Percentiles rank a stretch among this genome's conserved stretches.
Conservation (phyloP, 2,113 vertebrate species). For the Ammodytes dubius region DNA sequence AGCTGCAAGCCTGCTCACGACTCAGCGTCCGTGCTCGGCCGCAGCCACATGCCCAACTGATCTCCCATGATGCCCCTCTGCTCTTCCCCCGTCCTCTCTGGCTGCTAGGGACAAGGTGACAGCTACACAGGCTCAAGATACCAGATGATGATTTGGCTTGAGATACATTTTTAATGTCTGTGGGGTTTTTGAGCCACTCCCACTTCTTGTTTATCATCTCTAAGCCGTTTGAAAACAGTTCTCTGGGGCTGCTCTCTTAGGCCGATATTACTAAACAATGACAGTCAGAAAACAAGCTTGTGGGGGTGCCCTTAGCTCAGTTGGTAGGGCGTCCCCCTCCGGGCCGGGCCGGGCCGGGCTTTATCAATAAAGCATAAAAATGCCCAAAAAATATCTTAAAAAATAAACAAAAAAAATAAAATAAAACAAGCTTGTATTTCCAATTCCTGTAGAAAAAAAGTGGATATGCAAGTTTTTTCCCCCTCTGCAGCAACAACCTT, state of each 20-base stretch:
- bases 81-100: slow-evolving; percentile 48
- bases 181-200: slow-evolving; percentile 24
- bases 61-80: slow-evolving; percentile 49
- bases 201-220: slow-evolving; percentile 33
- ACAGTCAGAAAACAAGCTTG: slow-evolving; percentile 8
- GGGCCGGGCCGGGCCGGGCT: too few relatives aligned
- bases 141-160: slow-evolving; percentile 27
- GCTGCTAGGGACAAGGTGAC: slow-evolving; percentile 39
- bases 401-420: too few relatives aligned
- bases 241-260: neutral
- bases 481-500: neutral
- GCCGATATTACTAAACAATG: neutral
- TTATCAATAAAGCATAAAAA: too few relatives aligned
- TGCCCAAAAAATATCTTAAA: too few relatives aligned
- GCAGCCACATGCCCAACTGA: slow-evolving; percentile 43
- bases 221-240: slow-evolving; percentile 31
- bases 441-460: slow-evolving; percentile 6
- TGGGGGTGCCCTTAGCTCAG: too few relatives aligned
- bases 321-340: too few relatives aligned
- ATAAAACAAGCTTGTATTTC: slow-evolving; percentile 3
- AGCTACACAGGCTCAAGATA: slow-evolving; percentile 30
- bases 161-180: slow-evolving; percentile 32
- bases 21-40: slow-evolving; percentile 37
- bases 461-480: neutral
- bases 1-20: slow-evolving; percentile 64